Evolutionary conservation across 2,797 vertebrate species (phyloP), one percentile per base, ranked within the genome.

Genomic region (Jordanella pulchra): DNA sequence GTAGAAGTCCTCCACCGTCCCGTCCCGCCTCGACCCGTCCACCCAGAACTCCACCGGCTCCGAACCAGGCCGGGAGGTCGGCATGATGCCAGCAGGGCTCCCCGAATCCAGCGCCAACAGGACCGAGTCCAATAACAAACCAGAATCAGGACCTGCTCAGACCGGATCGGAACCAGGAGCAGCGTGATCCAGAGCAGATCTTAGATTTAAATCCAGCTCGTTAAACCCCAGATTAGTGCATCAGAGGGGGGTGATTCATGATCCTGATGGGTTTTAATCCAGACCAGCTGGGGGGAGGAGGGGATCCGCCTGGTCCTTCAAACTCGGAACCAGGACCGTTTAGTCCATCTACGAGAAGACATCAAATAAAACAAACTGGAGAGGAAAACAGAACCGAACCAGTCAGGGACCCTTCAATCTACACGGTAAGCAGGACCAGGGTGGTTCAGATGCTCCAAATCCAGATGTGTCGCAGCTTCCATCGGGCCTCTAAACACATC

Each of bases 31-130:
- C 28, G 96, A 96, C 4, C 95, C 95, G 6, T 97, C 95, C 74
- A 97, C 95, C 96, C 96, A 96, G 90, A 93, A 96, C 73, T 95
- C 96, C 86, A 90, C 91, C 32, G 93, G 85, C 65, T 91, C 91
- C 1, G 93, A 90, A 58, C 87, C 88, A 0, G 90, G 90, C 53
- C 93, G 87, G 78, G 95, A 95, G 56, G 93, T 95, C 30, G 95
- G 95, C 96, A 96, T 96, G 84, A 74, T 81, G 76, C 79, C 65
- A 54, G 75, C 68, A 64, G 72, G 27, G 51, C 69, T 75, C 66
- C 67, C 10, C 25, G 27, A 68, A 56, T 82, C 67, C 76, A 73
- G 58, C 55, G 81, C 70, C 25, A 21, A 35, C 25, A 4, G 39
- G 42, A 73, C 39, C 55, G 7, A 56, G 32, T 60, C 58, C 30